A percentile compares a stretch with the other conserved stretches of the same genome.
These are phyloP conservation scores for Anarrhichthys ocellatus DNA, from an alignment of 2,113 vertebrate genomes.

Conservation along the genomic window DNA sequence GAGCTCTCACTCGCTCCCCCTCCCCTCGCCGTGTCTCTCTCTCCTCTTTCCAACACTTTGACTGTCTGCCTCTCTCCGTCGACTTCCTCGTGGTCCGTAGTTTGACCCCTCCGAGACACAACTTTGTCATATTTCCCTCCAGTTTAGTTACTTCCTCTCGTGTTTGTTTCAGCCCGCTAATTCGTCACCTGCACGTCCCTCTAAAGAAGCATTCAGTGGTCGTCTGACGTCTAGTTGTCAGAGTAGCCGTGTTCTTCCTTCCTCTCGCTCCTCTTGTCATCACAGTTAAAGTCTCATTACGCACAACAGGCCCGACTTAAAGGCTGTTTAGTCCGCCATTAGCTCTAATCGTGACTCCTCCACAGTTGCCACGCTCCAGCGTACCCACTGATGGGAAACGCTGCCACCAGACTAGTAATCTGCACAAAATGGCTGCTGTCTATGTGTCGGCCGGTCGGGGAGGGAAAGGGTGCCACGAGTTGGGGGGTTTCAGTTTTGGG, in stretches of 20 bases:
- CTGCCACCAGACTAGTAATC: conserved; percentile 67
- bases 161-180: conserved; percentile 27
- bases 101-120: conserved; percentile 26
- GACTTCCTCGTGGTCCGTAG: conserved; percentile 12
- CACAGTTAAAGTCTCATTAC: conserved; percentile 75
- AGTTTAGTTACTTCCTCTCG: conserved; percentile 3
- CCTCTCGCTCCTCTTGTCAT: conserved; percentile 60
- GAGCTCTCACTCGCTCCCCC: conserved; percentile 57
- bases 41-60: conserved; percentile 42
- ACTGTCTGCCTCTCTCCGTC: conserved; percentile 37
- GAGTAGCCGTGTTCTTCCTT: conserved; percentile 41
- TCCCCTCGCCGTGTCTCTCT: conserved; percentile 54
- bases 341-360: conserved; percentile 74
- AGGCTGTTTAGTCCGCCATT: conserved; percentile 75
- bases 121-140: conserved; percentile 19
- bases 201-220: conserved; percentile 16
- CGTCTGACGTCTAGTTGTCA: conserved; percentile 36
- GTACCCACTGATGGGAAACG: conserved; percentile 60
- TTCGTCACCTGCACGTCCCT: neutral
- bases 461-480: conserved; percentile 53
- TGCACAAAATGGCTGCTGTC: conserved; percentile 74
- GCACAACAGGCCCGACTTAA: conserved; percentile 67
- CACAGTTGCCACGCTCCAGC: conserved; percentile 65
- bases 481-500: conserved; percentile 15
- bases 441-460: neutral